Evolutionary conservation across 2,113 vertebrate species (phyloP).

Genomic region (Urocitellus parryii): DNA sequence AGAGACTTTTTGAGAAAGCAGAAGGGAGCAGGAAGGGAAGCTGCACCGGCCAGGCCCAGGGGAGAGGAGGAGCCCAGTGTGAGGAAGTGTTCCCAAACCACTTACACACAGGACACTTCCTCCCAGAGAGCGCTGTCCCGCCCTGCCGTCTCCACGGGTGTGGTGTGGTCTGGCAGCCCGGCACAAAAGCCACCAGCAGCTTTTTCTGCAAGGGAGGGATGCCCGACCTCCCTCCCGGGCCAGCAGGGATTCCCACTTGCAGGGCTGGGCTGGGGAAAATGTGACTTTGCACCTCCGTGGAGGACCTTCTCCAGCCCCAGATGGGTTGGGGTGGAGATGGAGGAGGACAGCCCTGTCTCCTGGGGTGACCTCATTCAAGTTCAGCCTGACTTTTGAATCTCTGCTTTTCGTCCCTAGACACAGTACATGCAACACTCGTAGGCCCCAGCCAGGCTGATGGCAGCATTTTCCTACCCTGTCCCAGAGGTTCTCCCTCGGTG

Average conservation of each 20-base stretch:
- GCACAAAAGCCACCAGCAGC: neutral
- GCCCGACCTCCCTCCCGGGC: neutral
- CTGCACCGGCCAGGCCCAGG: neutral
- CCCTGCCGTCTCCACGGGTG: neutral
- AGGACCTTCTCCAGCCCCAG: neutral
- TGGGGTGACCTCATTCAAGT: fast-evolving
- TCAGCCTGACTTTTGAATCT: neutral
- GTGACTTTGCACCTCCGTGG: neutral
- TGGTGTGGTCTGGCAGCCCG: neutral
- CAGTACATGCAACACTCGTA: fast-evolving
- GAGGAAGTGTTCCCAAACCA: neutral
- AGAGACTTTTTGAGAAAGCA: neutral
- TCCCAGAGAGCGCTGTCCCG: neutral
- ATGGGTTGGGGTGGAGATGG: neutral
- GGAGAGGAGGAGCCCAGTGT: neutral
- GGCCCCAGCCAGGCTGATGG: neutral
- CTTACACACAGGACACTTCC: neutral
- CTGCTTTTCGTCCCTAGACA: neutral
- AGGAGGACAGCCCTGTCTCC: neutral
- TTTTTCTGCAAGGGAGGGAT: neutral
- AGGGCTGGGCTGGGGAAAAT: slow-evolving; percentile 27
- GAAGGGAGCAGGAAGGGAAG: neutral
- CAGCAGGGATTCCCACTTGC: neutral
- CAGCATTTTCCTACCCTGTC: neutral
- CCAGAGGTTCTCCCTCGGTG: neutral